phyloP scores from a whole-genome alignment of 2,888 invertebrate species.

The Heteromyza rotundicornis region DNA sequence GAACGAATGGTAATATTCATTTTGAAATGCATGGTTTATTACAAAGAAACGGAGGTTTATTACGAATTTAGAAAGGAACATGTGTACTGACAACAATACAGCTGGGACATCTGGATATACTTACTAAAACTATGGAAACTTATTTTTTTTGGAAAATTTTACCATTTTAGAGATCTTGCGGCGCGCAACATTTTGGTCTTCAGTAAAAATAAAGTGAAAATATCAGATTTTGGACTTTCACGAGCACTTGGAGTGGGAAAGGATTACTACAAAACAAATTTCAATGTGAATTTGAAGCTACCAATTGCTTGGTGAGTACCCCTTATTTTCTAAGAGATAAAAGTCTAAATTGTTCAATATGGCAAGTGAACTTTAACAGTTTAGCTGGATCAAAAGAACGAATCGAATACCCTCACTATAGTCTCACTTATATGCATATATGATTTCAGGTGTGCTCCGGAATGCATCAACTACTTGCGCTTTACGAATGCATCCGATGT shows the following conservation, averaged over 20 bases:
- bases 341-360: not conserved
- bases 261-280: constrained; percentile 98
- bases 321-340: not conserved
- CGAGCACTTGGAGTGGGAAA: constrained; percentile 96
- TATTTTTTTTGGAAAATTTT: not conserved
- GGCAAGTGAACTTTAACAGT: too few species aligned
- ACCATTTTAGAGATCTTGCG: constrained; percentile 81
- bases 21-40: too few species aligned
- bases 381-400: too few species aligned
- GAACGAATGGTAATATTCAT: too few species aligned
- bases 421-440: constrained; percentile 2
- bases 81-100: too few species aligned
- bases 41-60: too few species aligned
- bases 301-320: constrained; percentile 91
- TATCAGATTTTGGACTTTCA: constrained; percentile 96
- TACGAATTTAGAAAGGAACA: too few species aligned
- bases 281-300: constrained; percentile 94
- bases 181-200: constrained; percentile 98
- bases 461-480: constrained; percentile 93
- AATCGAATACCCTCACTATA: too few species aligned
- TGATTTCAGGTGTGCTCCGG: constrained; percentile 87
- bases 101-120: too few species aligned
- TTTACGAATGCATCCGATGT: constrained; percentile 98
- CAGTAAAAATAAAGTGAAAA: constrained; percentile 95
- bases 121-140: too few species aligned